These are phyloP conservation scores for Diorhabda elongata DNA, from an alignment of 1,140 invertebrate genomes.

Conservation along the genomic window DNA sequence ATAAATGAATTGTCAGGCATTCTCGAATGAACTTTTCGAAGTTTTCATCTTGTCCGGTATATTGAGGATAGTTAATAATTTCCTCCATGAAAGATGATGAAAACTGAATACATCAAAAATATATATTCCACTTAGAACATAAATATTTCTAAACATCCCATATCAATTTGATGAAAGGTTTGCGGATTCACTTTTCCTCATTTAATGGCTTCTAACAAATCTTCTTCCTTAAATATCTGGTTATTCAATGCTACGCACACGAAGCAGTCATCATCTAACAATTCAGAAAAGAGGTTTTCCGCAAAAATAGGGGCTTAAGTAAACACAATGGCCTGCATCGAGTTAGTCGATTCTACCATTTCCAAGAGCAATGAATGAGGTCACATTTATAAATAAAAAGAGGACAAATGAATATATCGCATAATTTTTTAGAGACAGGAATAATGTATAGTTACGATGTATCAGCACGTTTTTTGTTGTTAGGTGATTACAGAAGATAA, in stretches of 20 bases:
- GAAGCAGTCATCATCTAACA: not conserved
- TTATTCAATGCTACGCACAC: not conserved
- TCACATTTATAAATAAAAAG: not conserved
- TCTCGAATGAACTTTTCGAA: no score
- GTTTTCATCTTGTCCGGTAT: no score
- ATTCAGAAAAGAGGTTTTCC: not conserved
- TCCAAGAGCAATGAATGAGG: not conserved
- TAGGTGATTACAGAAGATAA: not conserved
- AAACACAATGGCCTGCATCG: conserved; percentile 1
- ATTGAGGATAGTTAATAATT: no score
- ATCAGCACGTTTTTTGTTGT: not conserved
- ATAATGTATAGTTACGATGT: not conserved
- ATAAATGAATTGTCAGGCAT: no score
- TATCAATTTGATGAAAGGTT: not conserved
- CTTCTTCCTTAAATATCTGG: not conserved
- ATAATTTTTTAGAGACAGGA: not conserved
- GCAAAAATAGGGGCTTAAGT: not conserved
- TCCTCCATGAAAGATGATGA: no score
- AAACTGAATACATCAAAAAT: no score
- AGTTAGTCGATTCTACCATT: not conserved
- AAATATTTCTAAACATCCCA: not conserved
- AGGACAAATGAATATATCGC: not conserved
- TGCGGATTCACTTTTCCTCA: not conserved
- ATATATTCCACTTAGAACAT: no score
- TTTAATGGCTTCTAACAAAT: conserved; percentile 3